Evolutionary conservation across 1,140 invertebrate species (phyloP).

Genomic region (Gerris buenoi): DNA sequence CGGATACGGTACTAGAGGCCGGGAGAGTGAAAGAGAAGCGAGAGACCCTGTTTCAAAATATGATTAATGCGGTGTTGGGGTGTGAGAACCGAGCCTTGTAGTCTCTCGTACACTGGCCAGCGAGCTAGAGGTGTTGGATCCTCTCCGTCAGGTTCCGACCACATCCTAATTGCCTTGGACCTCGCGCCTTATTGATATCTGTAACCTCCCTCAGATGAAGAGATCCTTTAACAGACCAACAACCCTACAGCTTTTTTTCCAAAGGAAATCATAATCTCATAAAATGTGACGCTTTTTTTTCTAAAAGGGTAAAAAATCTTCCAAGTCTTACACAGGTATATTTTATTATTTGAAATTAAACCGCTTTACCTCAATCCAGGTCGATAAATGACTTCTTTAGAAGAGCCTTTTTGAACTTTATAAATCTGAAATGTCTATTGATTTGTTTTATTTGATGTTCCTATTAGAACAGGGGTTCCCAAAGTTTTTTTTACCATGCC

Average conservation of each 20-base stretch:
- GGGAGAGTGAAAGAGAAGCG: background rate
- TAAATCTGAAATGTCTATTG: too few species aligned
- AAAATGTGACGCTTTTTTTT: background rate
- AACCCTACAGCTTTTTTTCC: background rate
- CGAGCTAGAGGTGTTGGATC: background rate
- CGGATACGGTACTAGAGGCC: background rate
- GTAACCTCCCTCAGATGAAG: background rate
- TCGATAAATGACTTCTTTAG: too few species aligned
- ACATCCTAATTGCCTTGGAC: background rate
- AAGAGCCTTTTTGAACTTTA: too few species aligned
- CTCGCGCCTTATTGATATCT: background rate
- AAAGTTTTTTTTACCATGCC: too few species aligned
- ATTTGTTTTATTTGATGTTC: too few species aligned
- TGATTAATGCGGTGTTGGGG: background rate
- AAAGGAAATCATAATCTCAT: background rate
- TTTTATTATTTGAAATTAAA: too few species aligned
- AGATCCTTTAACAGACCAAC: background rate
- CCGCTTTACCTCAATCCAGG: too few species aligned
- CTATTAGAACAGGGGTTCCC: too few species aligned
- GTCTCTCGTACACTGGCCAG: too few species aligned
- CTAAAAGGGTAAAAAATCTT: too few species aligned
- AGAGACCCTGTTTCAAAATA: background rate
- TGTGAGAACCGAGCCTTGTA: background rate
- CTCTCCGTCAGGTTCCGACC: background rate
- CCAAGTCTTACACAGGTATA: too few species aligned